A percentile compares a stretch with the other conserved stretches of the same genome.
Evolutionary conservation across 2,797 vertebrate species (phyloP).

Genomic region (Zenarchopterus dispar): DNA sequence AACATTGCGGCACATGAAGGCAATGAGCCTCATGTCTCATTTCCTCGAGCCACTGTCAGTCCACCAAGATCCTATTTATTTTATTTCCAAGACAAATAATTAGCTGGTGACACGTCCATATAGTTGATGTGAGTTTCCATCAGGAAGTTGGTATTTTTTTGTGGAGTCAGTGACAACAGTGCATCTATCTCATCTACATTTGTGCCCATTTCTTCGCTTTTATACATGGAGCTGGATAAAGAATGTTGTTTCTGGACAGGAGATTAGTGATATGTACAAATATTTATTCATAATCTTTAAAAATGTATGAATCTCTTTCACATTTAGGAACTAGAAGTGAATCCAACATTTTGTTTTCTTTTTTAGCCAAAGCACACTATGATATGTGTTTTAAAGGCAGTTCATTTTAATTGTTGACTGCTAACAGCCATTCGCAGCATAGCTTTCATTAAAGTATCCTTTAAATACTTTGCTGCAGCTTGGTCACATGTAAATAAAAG

Average conservation of each 20-base stretch:
- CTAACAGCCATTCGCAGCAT: too few relatives aligned
- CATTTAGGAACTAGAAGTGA: too few relatives aligned
- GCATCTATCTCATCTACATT: background rate
- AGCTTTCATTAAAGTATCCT: too few relatives aligned
- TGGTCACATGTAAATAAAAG: too few relatives aligned
- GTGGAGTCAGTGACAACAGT: background rate
- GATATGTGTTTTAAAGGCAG: too few relatives aligned
- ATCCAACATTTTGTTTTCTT: too few relatives aligned
- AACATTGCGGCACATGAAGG: conserved; percentile 57
- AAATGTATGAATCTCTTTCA: too few relatives aligned
- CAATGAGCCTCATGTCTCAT: conserved; percentile 42
- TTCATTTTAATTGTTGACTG: too few relatives aligned
- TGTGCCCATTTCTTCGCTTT: background rate
- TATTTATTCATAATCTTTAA: too few relatives aligned
- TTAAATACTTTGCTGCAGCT: too few relatives aligned
- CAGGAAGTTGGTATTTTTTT: background rate
- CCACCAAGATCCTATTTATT: conserved; percentile 42
- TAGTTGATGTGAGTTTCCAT: conserved; percentile 5
- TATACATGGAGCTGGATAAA: background rate
- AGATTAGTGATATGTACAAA: too few relatives aligned
- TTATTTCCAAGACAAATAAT: conserved; percentile 4
- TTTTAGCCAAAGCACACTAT: too few relatives aligned
- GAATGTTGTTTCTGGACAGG: background rate
- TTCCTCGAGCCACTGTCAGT: conserved; percentile 51
- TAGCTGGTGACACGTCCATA: conserved; percentile 1